Evolutionary conservation across 1,140 invertebrate genomes (phyloP), one percentile per base, ranked within the genome.

Genomic region (Drosophila mojavensis): DNA sequence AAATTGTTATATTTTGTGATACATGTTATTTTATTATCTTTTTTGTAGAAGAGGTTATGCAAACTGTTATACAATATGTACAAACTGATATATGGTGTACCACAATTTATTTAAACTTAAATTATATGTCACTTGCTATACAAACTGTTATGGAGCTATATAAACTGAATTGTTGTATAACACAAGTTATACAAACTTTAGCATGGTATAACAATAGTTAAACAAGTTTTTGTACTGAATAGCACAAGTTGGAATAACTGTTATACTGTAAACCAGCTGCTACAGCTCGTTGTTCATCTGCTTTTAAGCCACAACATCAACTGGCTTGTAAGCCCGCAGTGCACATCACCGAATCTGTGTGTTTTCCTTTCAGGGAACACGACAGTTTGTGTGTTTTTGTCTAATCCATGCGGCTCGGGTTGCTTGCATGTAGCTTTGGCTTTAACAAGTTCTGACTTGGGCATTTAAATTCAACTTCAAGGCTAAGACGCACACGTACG

Each of bases 381-480:
- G 41, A 53, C n/a, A 47, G 24, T 24, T 60, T 55, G 41, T 43
- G 39, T 11, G 15, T 36, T 45, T 62, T 78, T 36, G 45, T 11
- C 43, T 73, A 79, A 79, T 77, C 74, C 77, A 48, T 47, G 36
- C 20, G 67, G 58, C 67, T 75, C 51, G 62, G 28, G 36, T 67
- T 30, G 36, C 47, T 58, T 68, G 36, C 53, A 63, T 71, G 61
- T 55, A 51, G 58, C 68, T 76, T 67, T 60, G 63, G 63, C 63
- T 78, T 78, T 26, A 75, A 75, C 56, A 65, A 62, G 65, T 62
- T 75, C 33, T 48, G 66, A 54, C 59, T 71, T 59, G 63, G 24
- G 39, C 76, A 71, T 71, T 78, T 81, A 85, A 81, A 85, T 81
- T 85, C 62, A 55, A 70, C 67, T 85, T 81, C 70, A 85, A 85